Base-by-base conservation (phyloP, 2,888 invertebrate genomes). In the Embidobia sp. region DNA sequence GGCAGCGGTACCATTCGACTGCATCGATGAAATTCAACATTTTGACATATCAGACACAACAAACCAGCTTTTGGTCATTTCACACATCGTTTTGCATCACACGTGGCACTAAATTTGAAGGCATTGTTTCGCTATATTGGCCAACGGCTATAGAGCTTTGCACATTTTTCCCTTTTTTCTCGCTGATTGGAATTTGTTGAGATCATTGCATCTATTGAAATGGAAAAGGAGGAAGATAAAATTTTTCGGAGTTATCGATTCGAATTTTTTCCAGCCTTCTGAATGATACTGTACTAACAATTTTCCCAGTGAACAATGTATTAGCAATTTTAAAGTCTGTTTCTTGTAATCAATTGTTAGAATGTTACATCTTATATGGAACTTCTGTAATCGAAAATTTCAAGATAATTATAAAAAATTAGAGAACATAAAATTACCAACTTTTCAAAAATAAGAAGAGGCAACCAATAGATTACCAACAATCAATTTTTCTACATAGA, bases 11-110 rank as follows among this genome's bases (percentile, higher is more conserved):
- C 13, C 42, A 35, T 66, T 66, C 44, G 16, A 55, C 49, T 26
- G 15, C 49, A 18, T 59, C 59, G 51, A 69, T 59, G 42, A 42
- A 59, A 59, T 49, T 29, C 40, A 57, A 49, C 40, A n/a, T 66
- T 66, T 66, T 55, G 55, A 55, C 37, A 37, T 40, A 42, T 42
- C 42, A 37, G 48, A 49, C 37, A 63, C 35, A 16, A 48, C 61
- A 15, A 27, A 7, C 8, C 40, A 13, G 26, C 40, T 35, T 51
- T 42, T n/a, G 51, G 51, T 53, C 37, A 55, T 46, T 66, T 55
- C 35, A 13, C 13, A 15, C 49, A 49, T 40, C 19, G 42, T 49
- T 51, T 49, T 31, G 40, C 37, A 18, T 29, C 48, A 7, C 29
- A 7, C 29, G 29, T 18, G 29, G 29, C 10, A 37, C 37, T 22